phyloP scores from a whole-genome alignment of 2,797 vertebrate species.

The Cyclura pinguis region DNA sequence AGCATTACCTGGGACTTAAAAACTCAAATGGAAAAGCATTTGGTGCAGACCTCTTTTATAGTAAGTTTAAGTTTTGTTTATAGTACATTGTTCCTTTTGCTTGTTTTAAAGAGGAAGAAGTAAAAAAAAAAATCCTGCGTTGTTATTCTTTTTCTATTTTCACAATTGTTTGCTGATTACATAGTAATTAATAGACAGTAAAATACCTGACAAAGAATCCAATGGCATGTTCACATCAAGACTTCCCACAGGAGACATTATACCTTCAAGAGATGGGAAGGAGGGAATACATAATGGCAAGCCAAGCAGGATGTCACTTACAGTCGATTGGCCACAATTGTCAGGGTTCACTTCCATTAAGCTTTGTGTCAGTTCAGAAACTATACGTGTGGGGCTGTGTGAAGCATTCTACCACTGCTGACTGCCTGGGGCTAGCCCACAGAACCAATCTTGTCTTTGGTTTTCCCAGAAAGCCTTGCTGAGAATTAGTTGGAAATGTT shows the following conservation, averaged over 20 bases:
- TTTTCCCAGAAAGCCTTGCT: constrained; percentile 80
- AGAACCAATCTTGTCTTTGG: constrained; percentile 84
- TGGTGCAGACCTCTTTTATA: not conserved
- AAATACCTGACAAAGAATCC: constrained; percentile 67
- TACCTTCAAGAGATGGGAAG: constrained; percentile 71
- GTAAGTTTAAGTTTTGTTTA: not conserved
- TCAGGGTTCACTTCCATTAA: constrained; percentile 87
- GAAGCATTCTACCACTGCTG: constrained; percentile 83
- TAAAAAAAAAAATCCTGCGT: accelerated
- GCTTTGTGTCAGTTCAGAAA: constrained; percentile 83
- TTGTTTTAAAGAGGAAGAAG: not conserved
- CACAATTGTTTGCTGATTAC: not conserved
- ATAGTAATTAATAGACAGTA: constrained; percentile 40
- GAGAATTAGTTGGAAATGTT: constrained; percentile 83
- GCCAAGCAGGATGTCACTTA: constrained; percentile 81
- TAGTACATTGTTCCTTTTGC: not conserved
- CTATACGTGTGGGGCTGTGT: constrained; percentile 81
- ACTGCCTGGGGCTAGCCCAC: constrained; percentile 85
- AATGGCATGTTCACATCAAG: constrained; percentile 67
- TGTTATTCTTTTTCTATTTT: accelerated
- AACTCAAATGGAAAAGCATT: not conserved
- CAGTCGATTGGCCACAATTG: constrained; percentile 77
- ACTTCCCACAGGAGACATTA: constrained; percentile 80
- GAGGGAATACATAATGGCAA: constrained; percentile 68
- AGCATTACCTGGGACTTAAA: not conserved